A percentile compares a stretch with the other conserved stretches of the same genome.
Evolutionary conservation across 2,797 vertebrate species (phyloP).

Genomic region (Serranus cabrilla): DNA sequence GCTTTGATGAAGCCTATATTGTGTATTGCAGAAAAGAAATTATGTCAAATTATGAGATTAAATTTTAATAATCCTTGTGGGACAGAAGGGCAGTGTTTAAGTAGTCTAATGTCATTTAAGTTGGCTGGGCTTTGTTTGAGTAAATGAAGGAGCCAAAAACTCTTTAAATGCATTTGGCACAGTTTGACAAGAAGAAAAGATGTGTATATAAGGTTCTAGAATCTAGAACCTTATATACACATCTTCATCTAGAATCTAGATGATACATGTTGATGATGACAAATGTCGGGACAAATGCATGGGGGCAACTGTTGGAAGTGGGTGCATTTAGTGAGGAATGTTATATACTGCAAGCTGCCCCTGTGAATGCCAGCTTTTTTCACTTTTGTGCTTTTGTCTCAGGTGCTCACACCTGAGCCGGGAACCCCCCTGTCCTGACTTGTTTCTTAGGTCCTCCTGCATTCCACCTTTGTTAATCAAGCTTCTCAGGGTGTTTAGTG

Average conservation of each 20-base stretch:
- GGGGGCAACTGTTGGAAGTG: not conserved
- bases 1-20: conserved; percentile 50
- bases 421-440: conserved; percentile 41
- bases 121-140: conserved; percentile 4
- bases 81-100: not conserved
- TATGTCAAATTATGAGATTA: not conserved
- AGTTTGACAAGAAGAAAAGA: not conserved
- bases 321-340: conserved; percentile 28
- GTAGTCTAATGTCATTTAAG: conserved; percentile 6
- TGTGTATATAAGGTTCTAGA: not conserved
- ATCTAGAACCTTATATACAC: too few relatives aligned
- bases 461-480: conserved; percentile 33
- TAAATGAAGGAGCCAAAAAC: not conserved
- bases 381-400: conserved; percentile 29
- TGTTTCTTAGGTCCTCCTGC: conserved; percentile 25
- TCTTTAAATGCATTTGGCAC: not conserved
- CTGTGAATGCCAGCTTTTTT: conserved; percentile 5
- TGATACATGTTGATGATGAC: not conserved
- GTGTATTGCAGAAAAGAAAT: conserved; percentile 41
- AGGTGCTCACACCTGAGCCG: conserved; percentile 33
- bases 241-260: too few relatives aligned
- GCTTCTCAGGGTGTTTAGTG: conserved; percentile 12
- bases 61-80: conserved; percentile 11
- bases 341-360: conserved; percentile 29
- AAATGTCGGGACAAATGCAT: not conserved